Evolutionary conservation across 2,888 invertebrate genomes (phyloP).

Genomic region (Diloba caeruleocephala): DNA sequence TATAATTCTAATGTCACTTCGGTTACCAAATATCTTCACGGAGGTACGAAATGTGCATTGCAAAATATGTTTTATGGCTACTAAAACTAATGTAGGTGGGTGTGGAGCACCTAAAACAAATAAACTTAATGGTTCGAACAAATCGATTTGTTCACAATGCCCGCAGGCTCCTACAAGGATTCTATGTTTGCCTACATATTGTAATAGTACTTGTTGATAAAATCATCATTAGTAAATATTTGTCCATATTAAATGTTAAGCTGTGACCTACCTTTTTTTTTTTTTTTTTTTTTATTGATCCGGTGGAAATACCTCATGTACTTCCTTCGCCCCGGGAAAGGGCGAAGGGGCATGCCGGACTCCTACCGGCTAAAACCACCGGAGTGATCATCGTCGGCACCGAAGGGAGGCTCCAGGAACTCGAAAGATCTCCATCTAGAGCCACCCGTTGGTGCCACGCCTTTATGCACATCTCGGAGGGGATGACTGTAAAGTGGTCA

Average conservation of each 20-base stretch:
- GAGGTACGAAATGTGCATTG: constrained; percentile 39
- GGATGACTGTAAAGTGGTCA: no score
- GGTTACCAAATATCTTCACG: constrained; percentile 37
- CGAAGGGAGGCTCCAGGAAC: no score
- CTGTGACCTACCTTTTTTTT: no score
- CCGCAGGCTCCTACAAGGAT: constrained; percentile 13
- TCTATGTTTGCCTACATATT: constrained; percentile 1
- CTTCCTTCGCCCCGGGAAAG: no score
- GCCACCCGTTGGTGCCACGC: no score
- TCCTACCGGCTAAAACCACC: no score
- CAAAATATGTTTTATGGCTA: constrained; percentile 44
- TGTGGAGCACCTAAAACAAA: constrained; percentile 23
- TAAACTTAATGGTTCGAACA: constrained; percentile 17
- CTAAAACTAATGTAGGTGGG: constrained; percentile 37
- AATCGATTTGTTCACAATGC: constrained; percentile 23
- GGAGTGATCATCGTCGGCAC: no score
- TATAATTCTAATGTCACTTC: constrained; percentile 41
- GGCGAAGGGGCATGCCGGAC: no score
- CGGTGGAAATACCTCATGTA: no score
- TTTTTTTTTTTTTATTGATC: no score
- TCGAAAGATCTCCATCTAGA: no score
- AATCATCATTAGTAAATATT: constrained; percentile 6
- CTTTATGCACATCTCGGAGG: no score
- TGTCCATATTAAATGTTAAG: constrained; percentile 7
- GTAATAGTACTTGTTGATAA: constrained; percentile 16